Evolutionary conservation across 2,888 invertebrate species (phyloP).

Genomic region (Parthenolecanium corni): DNA sequence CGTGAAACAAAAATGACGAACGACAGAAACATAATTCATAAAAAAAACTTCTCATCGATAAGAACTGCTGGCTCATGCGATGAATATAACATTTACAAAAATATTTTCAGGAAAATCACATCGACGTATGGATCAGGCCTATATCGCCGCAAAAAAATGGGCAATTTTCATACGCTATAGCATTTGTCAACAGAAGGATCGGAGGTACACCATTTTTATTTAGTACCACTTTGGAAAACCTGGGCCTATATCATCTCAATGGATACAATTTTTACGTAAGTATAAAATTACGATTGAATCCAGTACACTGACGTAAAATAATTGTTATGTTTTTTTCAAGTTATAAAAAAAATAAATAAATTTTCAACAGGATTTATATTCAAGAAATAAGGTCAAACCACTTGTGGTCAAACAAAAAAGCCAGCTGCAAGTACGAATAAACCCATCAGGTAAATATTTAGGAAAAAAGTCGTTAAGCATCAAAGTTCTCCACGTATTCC

Average conservation of each 20-base stretch:
- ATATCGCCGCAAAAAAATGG: slow-evolving; percentile 43
- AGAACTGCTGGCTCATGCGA: no score
- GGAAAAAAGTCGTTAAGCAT: no score
- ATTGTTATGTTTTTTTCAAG: not conserved
- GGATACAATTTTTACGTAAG: slow-evolving; percentile 39
- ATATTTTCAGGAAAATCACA: slow-evolving; percentile 32
- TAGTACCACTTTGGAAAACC: slow-evolving; percentile 36
- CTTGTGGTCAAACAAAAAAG: slow-evolving; percentile 9
- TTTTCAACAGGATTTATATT: slow-evolving; percentile 8
- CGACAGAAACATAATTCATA: no score
- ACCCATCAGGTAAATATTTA: slow-evolving; percentile 28
- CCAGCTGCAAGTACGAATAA: slow-evolving; percentile 17
- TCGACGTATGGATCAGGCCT: slow-evolving; percentile 49
- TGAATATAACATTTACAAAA: not conserved
- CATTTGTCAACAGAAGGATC: slow-evolving; percentile 44
- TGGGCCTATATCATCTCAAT: slow-evolving; percentile 37
- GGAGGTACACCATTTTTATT: slow-evolving; percentile 41
- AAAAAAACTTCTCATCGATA: no score
- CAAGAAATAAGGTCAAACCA: not conserved
- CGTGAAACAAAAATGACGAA: no score
- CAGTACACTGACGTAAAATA: no score
- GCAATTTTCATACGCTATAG: slow-evolving; percentile 45
- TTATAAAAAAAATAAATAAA: no score
- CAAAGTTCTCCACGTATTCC: no score
- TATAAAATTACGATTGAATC: slow-evolving; percentile 30